phyloP scores from a whole-genome alignment of 2,113 vertebrate species.

The Callaeas wilsoni region DNA sequence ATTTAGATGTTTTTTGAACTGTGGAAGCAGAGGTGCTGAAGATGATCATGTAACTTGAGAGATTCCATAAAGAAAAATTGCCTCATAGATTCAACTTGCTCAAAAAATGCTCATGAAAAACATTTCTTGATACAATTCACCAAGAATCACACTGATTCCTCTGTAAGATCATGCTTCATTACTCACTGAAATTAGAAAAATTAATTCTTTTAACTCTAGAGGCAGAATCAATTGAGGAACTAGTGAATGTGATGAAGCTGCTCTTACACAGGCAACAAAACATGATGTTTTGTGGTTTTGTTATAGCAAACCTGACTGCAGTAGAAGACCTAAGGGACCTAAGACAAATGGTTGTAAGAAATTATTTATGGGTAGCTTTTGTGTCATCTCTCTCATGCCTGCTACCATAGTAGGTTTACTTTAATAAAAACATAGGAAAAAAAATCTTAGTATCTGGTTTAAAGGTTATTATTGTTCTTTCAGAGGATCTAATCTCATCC shows the following conservation, averaged over 20 bases:
- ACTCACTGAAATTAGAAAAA: background rate
- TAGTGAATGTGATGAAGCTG: background rate
- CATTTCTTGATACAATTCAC: background rate
- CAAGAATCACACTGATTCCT: background rate
- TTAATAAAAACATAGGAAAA: background rate
- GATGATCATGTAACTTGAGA: accelerated
- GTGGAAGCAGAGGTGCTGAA: background rate
- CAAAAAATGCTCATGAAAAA: background rate
- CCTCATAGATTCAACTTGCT: background rate
- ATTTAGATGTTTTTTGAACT: background rate
- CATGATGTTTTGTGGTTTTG: background rate
- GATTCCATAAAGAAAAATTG: background rate
- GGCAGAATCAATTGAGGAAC: background rate
- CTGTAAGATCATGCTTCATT: background rate
- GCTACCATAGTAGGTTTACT: background rate
- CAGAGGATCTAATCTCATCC: background rate
- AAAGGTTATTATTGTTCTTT: background rate
- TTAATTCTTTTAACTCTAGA: background rate
- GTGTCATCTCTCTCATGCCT: background rate
- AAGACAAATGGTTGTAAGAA: background rate
- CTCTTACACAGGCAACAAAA: background rate
- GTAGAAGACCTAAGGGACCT: background rate
- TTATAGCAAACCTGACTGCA: background rate
- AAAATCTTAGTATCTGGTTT: background rate
- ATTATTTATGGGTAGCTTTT: conserved; percentile 10